A percentile compares a stretch with the other conserved stretches of the same genome.
phyloP scores from a whole-genome alignment of 2,888 invertebrate species.

The Stenchaetothrips biformis region DNA sequence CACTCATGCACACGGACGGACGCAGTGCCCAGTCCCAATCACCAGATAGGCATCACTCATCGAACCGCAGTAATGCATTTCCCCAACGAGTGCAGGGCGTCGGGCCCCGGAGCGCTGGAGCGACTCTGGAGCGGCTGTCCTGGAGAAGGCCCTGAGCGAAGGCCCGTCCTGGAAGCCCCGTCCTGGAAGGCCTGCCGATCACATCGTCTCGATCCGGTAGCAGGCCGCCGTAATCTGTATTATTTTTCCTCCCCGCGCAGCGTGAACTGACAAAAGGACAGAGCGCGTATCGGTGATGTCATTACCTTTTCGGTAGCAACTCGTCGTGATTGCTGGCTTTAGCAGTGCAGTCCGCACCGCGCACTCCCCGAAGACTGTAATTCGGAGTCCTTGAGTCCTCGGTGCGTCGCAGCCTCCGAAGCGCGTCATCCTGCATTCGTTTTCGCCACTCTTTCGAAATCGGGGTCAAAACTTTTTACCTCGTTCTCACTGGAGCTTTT shows the following conservation, averaged over 20 bases:
- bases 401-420: not conserved
- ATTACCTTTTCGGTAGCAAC: conserved; percentile 21
- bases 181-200: too few relatives aligned
- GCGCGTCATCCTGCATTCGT: not conserved
- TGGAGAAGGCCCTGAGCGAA: too few relatives aligned
- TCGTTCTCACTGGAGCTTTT: too few relatives aligned
- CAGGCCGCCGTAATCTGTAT: not conserved
- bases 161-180: too few relatives aligned
- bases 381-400: not conserved
- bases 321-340: conserved; percentile 18
- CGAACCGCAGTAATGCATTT: conserved; percentile 8
- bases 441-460: too few relatives aligned
- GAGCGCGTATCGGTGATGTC: not conserved
- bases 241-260: not conserved
- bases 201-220: too few relatives aligned
- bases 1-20: not conserved
- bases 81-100: not conserved
- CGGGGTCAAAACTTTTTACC: too few relatives aligned
- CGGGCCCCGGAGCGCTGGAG: not conserved
- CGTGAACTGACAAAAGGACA: not conserved
- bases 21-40: not conserved
- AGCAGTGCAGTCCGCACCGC: not conserved
- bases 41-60: conserved; percentile 24
- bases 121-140: too few relatives aligned
- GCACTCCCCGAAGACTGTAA: conserved; percentile 13